Evolutionary conservation across 2,888 invertebrate genomes (phyloP).

Genomic region (Monoplex corrugatus): DNA sequence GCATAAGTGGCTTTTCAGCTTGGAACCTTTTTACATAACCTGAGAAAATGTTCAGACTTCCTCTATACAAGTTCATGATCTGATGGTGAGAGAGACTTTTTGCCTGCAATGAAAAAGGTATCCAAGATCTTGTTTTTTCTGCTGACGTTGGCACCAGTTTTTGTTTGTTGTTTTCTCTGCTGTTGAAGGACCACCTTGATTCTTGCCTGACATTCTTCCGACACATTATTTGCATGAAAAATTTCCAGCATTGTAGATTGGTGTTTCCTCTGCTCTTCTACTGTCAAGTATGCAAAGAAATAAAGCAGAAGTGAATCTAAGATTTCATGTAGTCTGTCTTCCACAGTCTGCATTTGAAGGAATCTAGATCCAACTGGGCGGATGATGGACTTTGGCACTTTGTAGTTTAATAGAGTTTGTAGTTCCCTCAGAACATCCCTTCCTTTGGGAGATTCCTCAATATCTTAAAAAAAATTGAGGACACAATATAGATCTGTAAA

Average conservation of each 20-base stretch:
- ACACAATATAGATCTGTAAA: constrained; percentile 12
- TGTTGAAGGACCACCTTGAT: no score
- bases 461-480: constrained; percentile 26
- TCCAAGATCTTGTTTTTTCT: no score
- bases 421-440: not conserved
- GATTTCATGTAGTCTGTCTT: not conserved
- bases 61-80: not conserved
- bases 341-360: constrained; percentile 12
- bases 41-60: not conserved
- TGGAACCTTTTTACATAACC: constrained; percentile 16
- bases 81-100: not conserved
- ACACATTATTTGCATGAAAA: no score
- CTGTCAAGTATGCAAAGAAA: constrained; percentile 7
- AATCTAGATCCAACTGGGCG: no score
- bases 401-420: not conserved
- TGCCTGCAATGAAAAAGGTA: not conserved
- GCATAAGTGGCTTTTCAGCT: constrained; percentile 26
- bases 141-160: no score
- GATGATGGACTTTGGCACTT: constrained; percentile 1
- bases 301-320: constrained; percentile 16
- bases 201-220: no score
- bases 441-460: no score
- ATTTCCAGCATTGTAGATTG: not conserved
- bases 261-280: not conserved
- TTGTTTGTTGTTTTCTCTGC: no score